Evolutionary conservation across 2,888 invertebrate species (phyloP).

Genomic region (Tetropium fuscum): DNA sequence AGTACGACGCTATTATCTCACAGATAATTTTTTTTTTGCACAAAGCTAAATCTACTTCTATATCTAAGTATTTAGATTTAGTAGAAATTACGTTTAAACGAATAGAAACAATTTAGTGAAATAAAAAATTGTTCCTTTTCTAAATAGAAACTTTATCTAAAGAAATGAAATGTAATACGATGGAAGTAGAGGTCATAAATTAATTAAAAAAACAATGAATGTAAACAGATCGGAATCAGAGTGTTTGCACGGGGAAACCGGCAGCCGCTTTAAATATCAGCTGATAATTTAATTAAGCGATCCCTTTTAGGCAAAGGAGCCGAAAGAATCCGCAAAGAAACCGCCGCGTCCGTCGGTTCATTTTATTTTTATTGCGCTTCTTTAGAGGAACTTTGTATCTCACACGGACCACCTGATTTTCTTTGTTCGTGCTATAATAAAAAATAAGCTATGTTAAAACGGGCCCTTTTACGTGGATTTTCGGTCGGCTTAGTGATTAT

Average conservation of each 20-base stretch:
- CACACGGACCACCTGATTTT: slow-evolving; percentile 55
- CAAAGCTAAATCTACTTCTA: too few relatives aligned
- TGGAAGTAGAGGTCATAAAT: slow-evolving; percentile 37
- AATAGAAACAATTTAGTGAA: too few relatives aligned
- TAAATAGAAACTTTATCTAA: background rate
- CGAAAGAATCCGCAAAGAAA: slow-evolving; percentile 53
- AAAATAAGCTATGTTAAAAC: slow-evolving; percentile 33
- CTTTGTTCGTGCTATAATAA: slow-evolving; percentile 45
- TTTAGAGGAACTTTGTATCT: slow-evolving; percentile 52
- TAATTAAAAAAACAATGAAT: slow-evolving; percentile 47
- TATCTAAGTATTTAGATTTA: too few relatives aligned
- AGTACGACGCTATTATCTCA: too few relatives aligned
- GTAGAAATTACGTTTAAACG: too few relatives aligned
- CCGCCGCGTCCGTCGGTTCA: slow-evolving; percentile 45
- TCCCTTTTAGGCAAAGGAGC: slow-evolving; percentile 60
- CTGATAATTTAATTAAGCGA: slow-evolving; percentile 67
- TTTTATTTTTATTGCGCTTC: slow-evolving; percentile 59
- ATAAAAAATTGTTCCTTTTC: too few relatives aligned
- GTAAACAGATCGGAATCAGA: slow-evolving; percentile 41
- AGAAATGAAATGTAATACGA: slow-evolving; percentile 14
- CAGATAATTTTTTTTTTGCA: too few relatives aligned
- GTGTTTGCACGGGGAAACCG: slow-evolving; percentile 44
- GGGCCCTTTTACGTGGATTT: slow-evolving; percentile 49
- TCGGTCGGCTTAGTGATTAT: slow-evolving; percentile 53
- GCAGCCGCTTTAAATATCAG: slow-evolving; percentile 64